Evolutionary conservation across 2,113 vertebrate genomes (phyloP).

Genomic region (Platichthys stellatus): DNA sequence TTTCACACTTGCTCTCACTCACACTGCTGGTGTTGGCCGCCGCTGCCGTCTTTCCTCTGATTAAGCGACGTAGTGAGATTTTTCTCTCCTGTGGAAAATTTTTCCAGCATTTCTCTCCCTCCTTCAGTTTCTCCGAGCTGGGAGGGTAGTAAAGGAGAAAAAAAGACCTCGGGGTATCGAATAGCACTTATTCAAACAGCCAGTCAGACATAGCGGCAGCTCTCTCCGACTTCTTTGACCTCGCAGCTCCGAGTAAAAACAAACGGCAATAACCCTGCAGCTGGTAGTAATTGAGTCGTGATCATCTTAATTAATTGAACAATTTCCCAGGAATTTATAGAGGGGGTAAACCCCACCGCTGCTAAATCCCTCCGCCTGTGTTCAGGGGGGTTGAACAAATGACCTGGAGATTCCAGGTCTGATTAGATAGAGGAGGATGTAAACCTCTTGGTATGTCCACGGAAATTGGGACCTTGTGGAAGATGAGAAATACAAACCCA

Average conservation of each 20-base stretch:
- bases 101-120: constrained; percentile 76
- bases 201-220: constrained; percentile 92
- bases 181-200: constrained; percentile 94
- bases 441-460: constrained; percentile 2
- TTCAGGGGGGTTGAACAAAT: constrained; percentile 63
- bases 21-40: constrained; percentile 21
- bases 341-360: constrained; percentile 59
- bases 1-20: constrained; percentile 16
- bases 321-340: constrained; percentile 88
- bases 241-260: constrained; percentile 86
- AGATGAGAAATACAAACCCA: constrained; percentile 13
- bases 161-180: constrained; percentile 87
- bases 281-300: constrained; percentile 91
- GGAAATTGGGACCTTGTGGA: constrained; percentile 18
- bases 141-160: constrained; percentile 53
- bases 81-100: background rate
- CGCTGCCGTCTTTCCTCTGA: constrained; percentile 17
- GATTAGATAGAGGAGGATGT: constrained; percentile 57
- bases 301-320: constrained; percentile 95
- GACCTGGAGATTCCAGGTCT: constrained; percentile 66
- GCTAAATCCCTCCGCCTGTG: constrained; percentile 59
- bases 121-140: constrained; percentile 63
- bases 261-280: constrained; percentile 90
- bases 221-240: constrained; percentile 90
- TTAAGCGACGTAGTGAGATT: constrained; percentile 41